A percentile compares a stretch with the other conserved stretches of the same genome.
Evolutionary conservation across 2,113 vertebrate genomes (phyloP).

Genomic region (Thunnus thynnus): DNA sequence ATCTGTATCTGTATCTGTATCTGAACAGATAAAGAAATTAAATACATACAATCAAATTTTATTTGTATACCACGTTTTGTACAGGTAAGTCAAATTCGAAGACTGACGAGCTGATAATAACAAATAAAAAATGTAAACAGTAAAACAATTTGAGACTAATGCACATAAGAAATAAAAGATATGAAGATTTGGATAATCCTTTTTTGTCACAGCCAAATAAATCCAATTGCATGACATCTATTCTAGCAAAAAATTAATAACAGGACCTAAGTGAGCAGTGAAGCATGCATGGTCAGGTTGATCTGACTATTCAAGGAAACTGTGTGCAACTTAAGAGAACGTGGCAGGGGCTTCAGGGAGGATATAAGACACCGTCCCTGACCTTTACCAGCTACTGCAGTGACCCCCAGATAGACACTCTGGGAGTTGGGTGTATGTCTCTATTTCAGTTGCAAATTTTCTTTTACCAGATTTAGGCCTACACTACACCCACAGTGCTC

Average conservation of each 20-base stretch:
- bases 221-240: background rate
- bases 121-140: too few relatives aligned
- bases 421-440: slow-evolving; percentile 36
- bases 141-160: too few relatives aligned
- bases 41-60: background rate
- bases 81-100: too few relatives aligned
- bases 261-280: background rate
- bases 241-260: slow-evolving; percentile 4
- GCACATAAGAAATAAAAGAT: too few relatives aligned
- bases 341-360: slow-evolving; percentile 60
- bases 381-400: slow-evolving; percentile 66
- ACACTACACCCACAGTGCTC: slow-evolving; percentile 37
- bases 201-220: background rate
- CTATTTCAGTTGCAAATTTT: slow-evolving; percentile 72
- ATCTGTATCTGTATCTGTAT: too few relatives aligned
- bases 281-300: slow-evolving; percentile 34
- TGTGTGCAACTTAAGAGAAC: slow-evolving; percentile 44
- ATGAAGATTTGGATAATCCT: too few relatives aligned
- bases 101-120: too few relatives aligned
- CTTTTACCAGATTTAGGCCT: slow-evolving; percentile 61
- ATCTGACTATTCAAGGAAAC: slow-evolving; percentile 71
- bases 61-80: too few relatives aligned
- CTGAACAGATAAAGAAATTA: background rate
- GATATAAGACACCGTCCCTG: slow-evolving; percentile 75
- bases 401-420: slow-evolving; percentile 42